phyloP scores from a whole-genome alignment of 2,797 vertebrate genomes.

The Taenioides sp. region DNA sequence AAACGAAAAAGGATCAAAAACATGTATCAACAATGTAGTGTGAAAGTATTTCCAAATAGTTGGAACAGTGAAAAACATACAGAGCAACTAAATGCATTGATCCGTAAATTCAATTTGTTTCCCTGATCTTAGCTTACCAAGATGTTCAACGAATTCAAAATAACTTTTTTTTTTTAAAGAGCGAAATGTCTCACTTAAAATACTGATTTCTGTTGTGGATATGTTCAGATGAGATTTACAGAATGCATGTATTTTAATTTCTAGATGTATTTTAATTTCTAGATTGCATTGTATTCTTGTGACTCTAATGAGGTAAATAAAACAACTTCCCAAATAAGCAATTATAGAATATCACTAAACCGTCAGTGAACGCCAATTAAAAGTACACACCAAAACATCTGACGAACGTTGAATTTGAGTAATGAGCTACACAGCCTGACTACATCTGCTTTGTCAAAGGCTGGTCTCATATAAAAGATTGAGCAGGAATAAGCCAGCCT shows the following conservation, averaged over 20 bases:
- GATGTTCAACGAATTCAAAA: neutral
- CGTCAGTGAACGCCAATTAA: slow-evolving; percentile 8
- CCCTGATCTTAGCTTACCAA: neutral
- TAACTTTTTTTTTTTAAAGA: neutral
- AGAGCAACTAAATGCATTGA: neutral
- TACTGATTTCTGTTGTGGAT: neutral
- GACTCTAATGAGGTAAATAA: neutral
- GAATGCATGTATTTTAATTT: neutral
- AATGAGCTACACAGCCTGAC: slow-evolving; percentile 15
- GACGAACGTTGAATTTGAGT: slow-evolving; percentile 4
- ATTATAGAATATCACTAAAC: slow-evolving; percentile 19
- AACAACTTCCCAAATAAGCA: slow-evolving; percentile 6
- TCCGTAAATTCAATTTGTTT: neutral
- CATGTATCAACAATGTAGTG: slow-evolving; percentile 4
- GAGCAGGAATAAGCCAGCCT: slow-evolving; percentile 21
- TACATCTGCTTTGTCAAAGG: slow-evolving; percentile 11
- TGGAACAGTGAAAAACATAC: neutral
- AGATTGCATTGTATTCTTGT: neutral
- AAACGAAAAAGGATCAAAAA: slow-evolving; percentile 16
- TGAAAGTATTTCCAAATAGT: neutral
- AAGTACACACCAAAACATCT: slow-evolving; percentile 11
- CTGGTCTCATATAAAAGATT: slow-evolving; percentile 11
- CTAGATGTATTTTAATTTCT: neutral
- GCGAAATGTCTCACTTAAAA: neutral
- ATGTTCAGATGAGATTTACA: neutral